Evolutionary conservation across 2,113 vertebrate species (phyloP).

Genomic region (Myxocyprinus asiaticus): DNA sequence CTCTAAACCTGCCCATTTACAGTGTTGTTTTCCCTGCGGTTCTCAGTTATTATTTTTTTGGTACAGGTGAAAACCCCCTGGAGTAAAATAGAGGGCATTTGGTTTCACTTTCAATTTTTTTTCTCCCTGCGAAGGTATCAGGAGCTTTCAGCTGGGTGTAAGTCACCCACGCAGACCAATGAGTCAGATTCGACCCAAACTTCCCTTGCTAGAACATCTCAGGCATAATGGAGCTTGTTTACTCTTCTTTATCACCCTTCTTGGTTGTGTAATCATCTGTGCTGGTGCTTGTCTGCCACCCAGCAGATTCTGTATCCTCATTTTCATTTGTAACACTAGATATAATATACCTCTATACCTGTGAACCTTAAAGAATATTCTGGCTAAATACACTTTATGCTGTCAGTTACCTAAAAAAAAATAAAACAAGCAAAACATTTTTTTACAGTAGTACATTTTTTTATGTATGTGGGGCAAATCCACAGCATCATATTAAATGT

Average conservation of each 20-base stretch:
- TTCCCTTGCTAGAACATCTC: constrained; percentile 3
- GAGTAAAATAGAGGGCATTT: constrained; percentile 32
- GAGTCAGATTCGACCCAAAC: constrained; percentile 32
- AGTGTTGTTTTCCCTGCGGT: constrained; percentile 2
- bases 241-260: background rate
- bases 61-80: constrained; percentile 24
- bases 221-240: constrained; percentile 14
- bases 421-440: no score
- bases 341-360: background rate
- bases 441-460: no score
- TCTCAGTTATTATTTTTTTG: constrained; percentile 17
- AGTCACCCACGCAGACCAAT: constrained; percentile 31
- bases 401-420: no score
- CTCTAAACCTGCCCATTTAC: constrained; percentile 15
- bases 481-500: no score
- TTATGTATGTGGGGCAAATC: no score
- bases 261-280: constrained; percentile 14
- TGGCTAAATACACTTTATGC: no score
- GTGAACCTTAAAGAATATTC: no score
- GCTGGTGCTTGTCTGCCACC: background rate
- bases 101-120: constrained; percentile 22
- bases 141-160: constrained; percentile 22
- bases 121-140: constrained; percentile 23
- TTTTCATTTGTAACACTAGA: constrained; percentile 4
- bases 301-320: background rate